A percentile compares a stretch with the other conserved stretches of the same genome.
Evolutionary conservation across 2,797 vertebrate genomes (phyloP).

Genomic region (Esox masquinongy): DNA sequence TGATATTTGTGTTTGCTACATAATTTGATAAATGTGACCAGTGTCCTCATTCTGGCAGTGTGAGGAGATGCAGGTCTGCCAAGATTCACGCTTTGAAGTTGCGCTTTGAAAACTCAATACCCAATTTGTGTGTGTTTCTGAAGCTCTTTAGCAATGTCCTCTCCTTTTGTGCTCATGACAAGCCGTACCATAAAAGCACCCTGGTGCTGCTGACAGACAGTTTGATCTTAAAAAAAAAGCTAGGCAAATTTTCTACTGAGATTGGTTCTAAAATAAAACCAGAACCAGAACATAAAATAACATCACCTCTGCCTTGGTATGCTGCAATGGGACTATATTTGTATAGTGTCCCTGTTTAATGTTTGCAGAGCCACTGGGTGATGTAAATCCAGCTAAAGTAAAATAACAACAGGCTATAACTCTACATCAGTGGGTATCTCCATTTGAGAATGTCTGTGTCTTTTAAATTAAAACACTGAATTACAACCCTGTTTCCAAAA

Average conservation of each 20-base stretch:
- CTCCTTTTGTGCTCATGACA: slow-evolving; percentile 47
- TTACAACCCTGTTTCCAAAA: slow-evolving; percentile 10
- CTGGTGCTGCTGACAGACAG: slow-evolving; percentile 40
- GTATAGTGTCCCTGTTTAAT: background rate
- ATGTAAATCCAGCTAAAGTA: slow-evolving; percentile 37
- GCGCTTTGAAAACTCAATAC: slow-evolving; percentile 60
- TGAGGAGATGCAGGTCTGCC: slow-evolving; percentile 38
- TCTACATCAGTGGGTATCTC: slow-evolving; percentile 33
- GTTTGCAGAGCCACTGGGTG: background rate
- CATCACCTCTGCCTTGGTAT: background rate
- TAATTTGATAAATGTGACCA: slow-evolving; percentile 63
- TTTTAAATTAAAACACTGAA: slow-evolving; percentile 64
- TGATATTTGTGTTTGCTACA: slow-evolving; percentile 56
- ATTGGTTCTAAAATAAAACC: slow-evolving; percentile 48
- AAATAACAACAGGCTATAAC: slow-evolving; percentile 42
- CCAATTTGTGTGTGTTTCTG: slow-evolving; percentile 59
- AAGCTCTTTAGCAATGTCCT: slow-evolving; percentile 56
- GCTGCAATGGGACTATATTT: background rate
- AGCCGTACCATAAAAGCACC: slow-evolving; percentile 49
- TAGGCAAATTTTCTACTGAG: slow-evolving; percentile 22
- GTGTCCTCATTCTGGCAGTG: slow-evolving; percentile 62
- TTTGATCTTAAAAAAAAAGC: slow-evolving; percentile 40
- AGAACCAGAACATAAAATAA: background rate
- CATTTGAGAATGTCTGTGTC: slow-evolving; percentile 41
- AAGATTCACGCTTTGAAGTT: slow-evolving; percentile 58